Evolutionary conservation across 2,113 vertebrate genomes (phyloP).

Genomic region (Limnothrissa miodon): DNA sequence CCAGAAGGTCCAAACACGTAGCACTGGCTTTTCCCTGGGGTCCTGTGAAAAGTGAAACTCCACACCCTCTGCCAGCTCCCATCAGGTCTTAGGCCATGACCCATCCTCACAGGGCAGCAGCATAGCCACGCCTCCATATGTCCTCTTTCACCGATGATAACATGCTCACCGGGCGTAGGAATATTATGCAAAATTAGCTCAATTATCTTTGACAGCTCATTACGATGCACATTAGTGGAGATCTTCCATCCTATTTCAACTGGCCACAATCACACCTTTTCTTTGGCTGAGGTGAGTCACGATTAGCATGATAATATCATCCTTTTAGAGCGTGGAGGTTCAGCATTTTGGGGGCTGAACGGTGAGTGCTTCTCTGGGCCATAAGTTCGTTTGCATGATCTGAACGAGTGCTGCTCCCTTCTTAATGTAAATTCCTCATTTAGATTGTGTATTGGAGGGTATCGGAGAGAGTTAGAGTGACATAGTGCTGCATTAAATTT

Average conservation of each 20-base stretch:
- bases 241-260: constrained; percentile 32
- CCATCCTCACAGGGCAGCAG: background rate
- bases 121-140: constrained; percentile 53
- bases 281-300: constrained; percentile 28
- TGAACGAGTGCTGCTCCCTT: constrained; percentile 5
- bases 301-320: constrained; percentile 32
- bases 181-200: constrained; percentile 57
- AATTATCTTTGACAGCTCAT: constrained; percentile 71
- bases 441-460: constrained; percentile 35
- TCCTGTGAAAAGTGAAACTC: background rate
- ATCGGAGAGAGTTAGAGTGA: constrained; percentile 24
- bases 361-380: background rate
- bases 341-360: background rate
- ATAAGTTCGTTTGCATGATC: constrained; percentile 19
- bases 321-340: constrained; percentile 10
- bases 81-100: background rate
- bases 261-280: constrained; percentile 33
- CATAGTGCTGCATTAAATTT: constrained; percentile 27
- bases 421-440: constrained; percentile 34
- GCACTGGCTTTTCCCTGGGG: background rate
- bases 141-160: constrained; percentile 65
- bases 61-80: background rate
- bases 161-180: constrained; percentile 52
- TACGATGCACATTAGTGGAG: constrained; percentile 62
- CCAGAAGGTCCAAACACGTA: background rate